Evolutionary conservation across 64 coral and sea anemone genomes (phyloP).

Genomic region (Trachythela sp.): DNA sequence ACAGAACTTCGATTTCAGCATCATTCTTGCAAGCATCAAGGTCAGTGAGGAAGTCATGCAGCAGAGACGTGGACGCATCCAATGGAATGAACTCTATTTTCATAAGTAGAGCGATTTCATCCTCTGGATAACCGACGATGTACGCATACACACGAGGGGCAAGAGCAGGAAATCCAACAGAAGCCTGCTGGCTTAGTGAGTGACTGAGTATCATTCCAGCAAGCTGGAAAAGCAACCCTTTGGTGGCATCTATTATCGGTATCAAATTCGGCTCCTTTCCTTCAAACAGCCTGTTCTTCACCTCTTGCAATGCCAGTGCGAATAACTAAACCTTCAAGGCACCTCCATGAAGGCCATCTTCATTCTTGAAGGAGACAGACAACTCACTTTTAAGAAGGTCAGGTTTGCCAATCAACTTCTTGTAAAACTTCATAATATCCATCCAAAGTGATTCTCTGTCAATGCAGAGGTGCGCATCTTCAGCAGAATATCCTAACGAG

Average conservation of each 20-base stretch:
- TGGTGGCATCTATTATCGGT: conserved; percentile 32
- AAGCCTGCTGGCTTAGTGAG: neutral
- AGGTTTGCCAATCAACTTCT: neutral
- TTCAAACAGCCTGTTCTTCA: conserved; percentile 32
- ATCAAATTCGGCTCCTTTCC: neutral
- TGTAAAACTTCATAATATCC: neutral
- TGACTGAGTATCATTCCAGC: conserved; percentile 2
- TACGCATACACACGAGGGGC: neutral
- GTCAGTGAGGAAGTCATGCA: neutral
- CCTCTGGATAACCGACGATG: neutral
- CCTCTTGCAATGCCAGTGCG: neutral
- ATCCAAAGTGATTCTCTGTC: conserved; percentile 15
- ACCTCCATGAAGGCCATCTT: conserved; percentile 20
- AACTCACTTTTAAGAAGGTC: conserved; percentile 7
- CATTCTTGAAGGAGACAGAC: conserved; percentile 22
- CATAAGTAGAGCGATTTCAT: neutral
- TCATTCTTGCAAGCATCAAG: neutral
- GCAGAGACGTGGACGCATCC: neutral
- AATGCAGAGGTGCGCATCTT: neutral
- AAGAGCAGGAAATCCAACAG: neutral
- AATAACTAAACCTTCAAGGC: conserved; percentile 22
- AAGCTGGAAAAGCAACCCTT: conserved; percentile 3
- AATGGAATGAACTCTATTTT: neutral
- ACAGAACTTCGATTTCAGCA: neutral
- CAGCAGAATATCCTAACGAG: neutral